Evolutionary conservation across 2,113 vertebrate genomes (phyloP).

Genomic region (Pantherophis guttatus): DNA sequence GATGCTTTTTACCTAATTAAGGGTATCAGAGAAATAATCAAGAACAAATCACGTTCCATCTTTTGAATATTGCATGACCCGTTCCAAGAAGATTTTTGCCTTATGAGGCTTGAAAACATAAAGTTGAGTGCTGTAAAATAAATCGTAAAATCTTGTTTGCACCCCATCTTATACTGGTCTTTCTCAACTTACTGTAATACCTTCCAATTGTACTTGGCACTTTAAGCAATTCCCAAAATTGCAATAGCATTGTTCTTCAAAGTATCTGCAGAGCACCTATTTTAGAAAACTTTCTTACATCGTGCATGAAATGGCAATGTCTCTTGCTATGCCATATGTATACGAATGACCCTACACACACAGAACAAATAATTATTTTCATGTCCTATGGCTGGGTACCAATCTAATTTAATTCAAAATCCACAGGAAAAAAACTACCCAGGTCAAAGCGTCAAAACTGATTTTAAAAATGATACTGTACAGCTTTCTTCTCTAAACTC

Average conservation of each 20-base stretch:
- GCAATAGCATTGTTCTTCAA: not conserved
- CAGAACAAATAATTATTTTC: not conserved
- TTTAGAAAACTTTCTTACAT: not conserved
- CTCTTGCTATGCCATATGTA: not conserved
- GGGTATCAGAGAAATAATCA: no score
- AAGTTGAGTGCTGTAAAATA: not conserved
- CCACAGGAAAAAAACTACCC: not conserved
- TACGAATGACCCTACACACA: not conserved
- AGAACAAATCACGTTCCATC: not conserved
- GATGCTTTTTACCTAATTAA: not conserved
- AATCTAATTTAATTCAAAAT: not conserved
- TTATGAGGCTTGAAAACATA: not conserved
- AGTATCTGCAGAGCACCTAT: not conserved
- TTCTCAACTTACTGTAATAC: not conserved
- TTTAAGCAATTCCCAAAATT: not conserved
- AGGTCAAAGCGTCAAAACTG: not conserved
- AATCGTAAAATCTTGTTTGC: not conserved
- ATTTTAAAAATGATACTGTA: not conserved
- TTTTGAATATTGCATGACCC: no score
- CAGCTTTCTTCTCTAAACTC: not conserved
- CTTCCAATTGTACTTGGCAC: not conserved
- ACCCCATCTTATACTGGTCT: not conserved
- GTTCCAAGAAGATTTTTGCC: no score
- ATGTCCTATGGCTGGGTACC: not conserved
- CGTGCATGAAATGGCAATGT: not conserved